Evolutionary conservation across 2,113 vertebrate genomes (phyloP), one percentile per base, ranked within the genome.

Genomic region (Gracilinanus agilis): DNA sequence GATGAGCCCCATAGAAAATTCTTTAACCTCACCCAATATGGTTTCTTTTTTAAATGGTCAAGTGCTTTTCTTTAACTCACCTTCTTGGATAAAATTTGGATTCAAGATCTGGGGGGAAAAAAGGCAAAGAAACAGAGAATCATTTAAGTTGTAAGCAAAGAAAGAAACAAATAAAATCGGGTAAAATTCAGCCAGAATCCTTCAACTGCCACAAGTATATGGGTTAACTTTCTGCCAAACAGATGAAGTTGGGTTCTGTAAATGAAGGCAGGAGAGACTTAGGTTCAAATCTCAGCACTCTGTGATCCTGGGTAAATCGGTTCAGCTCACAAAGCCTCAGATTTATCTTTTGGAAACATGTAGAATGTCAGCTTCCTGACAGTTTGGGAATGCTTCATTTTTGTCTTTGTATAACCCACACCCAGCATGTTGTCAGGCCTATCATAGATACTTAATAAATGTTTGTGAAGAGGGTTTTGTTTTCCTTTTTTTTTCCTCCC

Each of bases 1-100:
- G n/a, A 83, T 7, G 67, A 83, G 19, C 19, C 19, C 19, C 19
- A 83, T 23, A 83, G 67, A 83, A 40, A 40, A 40, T n/a, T 40
- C 61, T 67, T 16, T 83, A 54, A 92, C 27, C n/a, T 93, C 27
- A 5, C 49, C 6, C 10, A 88, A 44, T 24, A 34, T n/a, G 90
- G 96, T 55, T 91, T 92, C 58, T 55, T 54, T 56, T 88, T 34
- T 75, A 8, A 21, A 75, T 24, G 21, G 40, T 83, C n/a, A 83
- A 40, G 40, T 92, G 61, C 44, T 23, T 92, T 54, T 94, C 94
- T 95, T 97, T 92, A 96, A 98, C 99, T 99, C 98, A 99, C 99
- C 99, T 99, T 99, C 99, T 98, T 99, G 99, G 98, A 99, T 99
- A 98, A 99, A 99, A 99, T 99, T 99, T 92, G 99, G 99, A 98